These are phyloP conservation scores for Dicrostonyx torquatus DNA, from an alignment of 2,797 vertebrate species.

Conservation along the genomic window DNA sequence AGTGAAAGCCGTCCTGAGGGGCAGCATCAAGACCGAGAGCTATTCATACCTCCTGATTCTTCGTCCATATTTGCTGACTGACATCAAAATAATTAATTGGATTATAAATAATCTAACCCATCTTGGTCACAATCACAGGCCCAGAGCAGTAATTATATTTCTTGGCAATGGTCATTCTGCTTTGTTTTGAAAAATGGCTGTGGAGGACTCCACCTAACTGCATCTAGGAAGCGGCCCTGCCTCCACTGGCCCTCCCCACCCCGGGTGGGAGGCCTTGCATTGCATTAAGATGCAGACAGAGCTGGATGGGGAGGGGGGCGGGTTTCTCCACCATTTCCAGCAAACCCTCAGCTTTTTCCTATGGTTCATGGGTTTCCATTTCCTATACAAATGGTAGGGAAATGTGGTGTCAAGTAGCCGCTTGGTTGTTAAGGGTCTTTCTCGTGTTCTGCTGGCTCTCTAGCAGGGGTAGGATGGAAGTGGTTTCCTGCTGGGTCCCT, in stretches of 20 bases:
- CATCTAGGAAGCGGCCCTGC: background rate
- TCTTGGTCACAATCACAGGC: background rate
- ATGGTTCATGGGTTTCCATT: background rate
- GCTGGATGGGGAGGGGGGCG: background rate
- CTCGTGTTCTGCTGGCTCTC: background rate
- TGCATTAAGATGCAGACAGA: background rate
- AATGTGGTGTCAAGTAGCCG: background rate
- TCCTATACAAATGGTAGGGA: background rate
- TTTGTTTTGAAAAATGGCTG: conserved; percentile 26
- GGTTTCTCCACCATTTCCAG: background rate
- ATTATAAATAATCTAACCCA: conserved; percentile 24
- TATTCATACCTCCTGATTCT: background rate
- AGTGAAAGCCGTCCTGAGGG: background rate
- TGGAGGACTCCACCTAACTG: background rate
- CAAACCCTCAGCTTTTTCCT: background rate
- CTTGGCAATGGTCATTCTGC: conserved; percentile 22
- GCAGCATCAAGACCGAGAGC: background rate
- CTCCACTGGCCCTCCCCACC: background rate
- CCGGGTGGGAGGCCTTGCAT: accelerated
- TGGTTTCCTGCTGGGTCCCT: background rate
- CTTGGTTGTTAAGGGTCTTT: background rate
- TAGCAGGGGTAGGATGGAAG: background rate
- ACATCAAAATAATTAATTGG: conserved; percentile 50
- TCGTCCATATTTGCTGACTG: background rate
- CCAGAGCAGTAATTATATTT: conserved; percentile 20